Evolutionary conservation across 1,140 invertebrate genomes (phyloP).

Genomic region (Zophobas morio): DNA sequence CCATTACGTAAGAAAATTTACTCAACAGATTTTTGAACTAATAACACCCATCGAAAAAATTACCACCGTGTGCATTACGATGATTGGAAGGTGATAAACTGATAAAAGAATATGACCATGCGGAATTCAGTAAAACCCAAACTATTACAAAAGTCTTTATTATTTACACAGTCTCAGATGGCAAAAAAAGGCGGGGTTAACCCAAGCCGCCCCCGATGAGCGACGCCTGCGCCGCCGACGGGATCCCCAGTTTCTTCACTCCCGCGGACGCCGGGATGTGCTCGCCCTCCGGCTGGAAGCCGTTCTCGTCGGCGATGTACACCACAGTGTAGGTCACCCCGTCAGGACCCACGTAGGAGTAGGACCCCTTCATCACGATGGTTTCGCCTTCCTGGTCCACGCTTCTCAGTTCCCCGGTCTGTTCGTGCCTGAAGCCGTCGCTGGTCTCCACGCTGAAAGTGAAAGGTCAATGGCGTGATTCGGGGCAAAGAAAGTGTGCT

Average conservation of each 20-base stretch:
- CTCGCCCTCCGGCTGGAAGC: too few relatives aligned
- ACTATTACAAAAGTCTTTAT: too few relatives aligned
- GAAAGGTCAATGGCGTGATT: not conserved
- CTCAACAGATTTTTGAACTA: too few relatives aligned
- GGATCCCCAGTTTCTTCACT: too few relatives aligned
- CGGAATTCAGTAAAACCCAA: too few relatives aligned
- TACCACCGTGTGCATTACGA: conserved; percentile 17
- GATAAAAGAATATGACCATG: too few relatives aligned
- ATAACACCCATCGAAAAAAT: too few relatives aligned
- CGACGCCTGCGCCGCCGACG: too few relatives aligned
- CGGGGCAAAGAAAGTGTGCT: not conserved
- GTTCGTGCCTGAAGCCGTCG: conserved; percentile 73
- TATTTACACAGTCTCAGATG: too few relatives aligned
- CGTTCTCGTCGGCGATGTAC: conserved; percentile 56
- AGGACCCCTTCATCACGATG: conserved; percentile 75
- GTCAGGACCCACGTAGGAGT: conserved; percentile 81
- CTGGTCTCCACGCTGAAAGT: conserved; percentile 68
- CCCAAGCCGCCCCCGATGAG: too few relatives aligned
- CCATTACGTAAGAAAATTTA: not conserved
- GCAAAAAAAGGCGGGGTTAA: too few relatives aligned
- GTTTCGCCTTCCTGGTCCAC: conserved; percentile 73
- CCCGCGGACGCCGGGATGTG: too few relatives aligned
- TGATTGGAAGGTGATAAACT: not conserved
- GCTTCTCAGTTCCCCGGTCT: conserved; percentile 72
- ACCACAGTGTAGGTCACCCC: conserved; percentile 72